Conservation (phyloP, 2,888 invertebrate genomes). For the Ceratothoa steindachneri region DNA sequence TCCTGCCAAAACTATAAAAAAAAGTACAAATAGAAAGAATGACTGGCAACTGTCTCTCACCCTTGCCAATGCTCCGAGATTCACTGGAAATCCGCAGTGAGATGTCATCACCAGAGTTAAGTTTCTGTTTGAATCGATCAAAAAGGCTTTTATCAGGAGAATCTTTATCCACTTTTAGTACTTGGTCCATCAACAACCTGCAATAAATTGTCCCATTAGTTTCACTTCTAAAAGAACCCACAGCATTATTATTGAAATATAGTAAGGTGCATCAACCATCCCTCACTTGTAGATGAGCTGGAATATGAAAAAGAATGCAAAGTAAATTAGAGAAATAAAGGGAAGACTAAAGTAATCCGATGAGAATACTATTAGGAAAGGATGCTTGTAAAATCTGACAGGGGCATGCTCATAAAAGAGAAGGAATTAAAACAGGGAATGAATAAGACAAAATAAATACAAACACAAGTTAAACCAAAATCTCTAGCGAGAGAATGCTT, state of each 20-base stretch:
- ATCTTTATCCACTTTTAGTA: slow-evolving; percentile 45
- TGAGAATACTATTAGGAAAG: no score
- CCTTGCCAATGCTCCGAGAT: slow-evolving; percentile 43
- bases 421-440: no score
- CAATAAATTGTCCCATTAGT: no score
- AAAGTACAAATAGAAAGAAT: no score
- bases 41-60: no score
- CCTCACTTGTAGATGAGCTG: not conserved
- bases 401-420: no score
- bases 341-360: no score
- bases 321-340: not conserved
- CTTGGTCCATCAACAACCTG: slow-evolving; percentile 46
- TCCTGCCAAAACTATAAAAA: no score
- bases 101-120: slow-evolving; percentile 46
- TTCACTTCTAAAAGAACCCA: not conserved
- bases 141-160: slow-evolving; percentile 45
- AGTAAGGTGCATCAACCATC: not conserved
- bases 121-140: slow-evolving; percentile 44
- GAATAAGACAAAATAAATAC: no score
- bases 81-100: slow-evolving; percentile 46
- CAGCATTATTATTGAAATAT: not conserved
- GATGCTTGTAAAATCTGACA: no score
- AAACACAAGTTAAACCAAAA: no score
- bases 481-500: no score
- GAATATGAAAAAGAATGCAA: not conserved